Evolutionary conservation across 2,113 vertebrate genomes (phyloP), one percentile per base, ranked within the genome.

Genomic region (Myotis yumanensis): DNA sequence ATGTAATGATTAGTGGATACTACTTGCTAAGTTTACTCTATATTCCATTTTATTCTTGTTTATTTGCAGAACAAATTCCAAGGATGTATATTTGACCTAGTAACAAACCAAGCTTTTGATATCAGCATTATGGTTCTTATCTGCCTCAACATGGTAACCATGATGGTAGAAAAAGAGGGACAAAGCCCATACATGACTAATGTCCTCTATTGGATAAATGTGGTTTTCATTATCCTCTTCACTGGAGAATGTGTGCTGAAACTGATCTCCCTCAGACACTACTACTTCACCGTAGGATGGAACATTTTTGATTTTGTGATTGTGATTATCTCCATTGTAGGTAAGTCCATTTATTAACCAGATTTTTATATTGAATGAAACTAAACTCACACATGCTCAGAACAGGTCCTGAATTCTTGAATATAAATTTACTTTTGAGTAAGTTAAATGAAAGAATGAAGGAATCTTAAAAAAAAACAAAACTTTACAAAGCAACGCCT

Each of bases 221-320:
- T 99, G 46, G 95, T 98, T 73, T 99, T 99, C 94, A 99, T 99
- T 86, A 94, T 98, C 75, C 95, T 99, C 72, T 99, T 99, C 97
- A 98, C 98, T 96, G 98, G 98, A 94, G 99, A 99, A 97, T 99
- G 99, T 97, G 88, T 99, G 75, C 97, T 99, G n/a, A 99, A 99
- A 97, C 97, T 99, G 93, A 92, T 99, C 62, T 98, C 99, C 0
- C 99, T 99, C 43, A 98, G 99, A 35, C 98, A 98, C 46, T 99
- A 99, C 98, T 99, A 99, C 98, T 99, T 99, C 98, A 99, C 99
- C 46, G 89, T 98, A 86, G 99, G 99, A 62, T 99, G 99, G 99
- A 99, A 99, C 97, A 98, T 99, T 86, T 99, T 99, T 98, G 99
- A 99, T 97, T 99, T 99, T 97, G 98, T 99, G 90, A 99, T 99